A percentile compares a stretch with the other conserved stretches of the same genome.
Conservation (phyloP, 2,888 invertebrate species). For the Ophion ventricosus region DNA sequence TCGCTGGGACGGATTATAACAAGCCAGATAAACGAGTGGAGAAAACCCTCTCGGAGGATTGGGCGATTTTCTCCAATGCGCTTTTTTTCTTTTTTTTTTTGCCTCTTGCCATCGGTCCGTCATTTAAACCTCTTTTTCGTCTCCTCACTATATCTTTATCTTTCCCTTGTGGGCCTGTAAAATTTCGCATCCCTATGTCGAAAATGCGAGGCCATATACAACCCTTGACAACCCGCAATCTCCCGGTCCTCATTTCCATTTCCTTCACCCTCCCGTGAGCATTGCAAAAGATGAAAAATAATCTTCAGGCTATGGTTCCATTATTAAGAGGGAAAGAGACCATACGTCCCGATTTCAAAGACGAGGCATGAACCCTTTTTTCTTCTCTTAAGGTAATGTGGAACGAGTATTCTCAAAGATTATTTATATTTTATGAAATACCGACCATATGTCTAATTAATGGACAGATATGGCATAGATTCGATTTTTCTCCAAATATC, state of each 20-base stretch:
- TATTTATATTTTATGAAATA: no score
- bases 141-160: neutral
- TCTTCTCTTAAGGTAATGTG: no score
- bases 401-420: no score
- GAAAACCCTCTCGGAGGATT: slow-evolving; percentile 17
- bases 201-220: neutral
- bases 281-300: slow-evolving; percentile 11
- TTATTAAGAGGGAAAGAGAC: neutral
- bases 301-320: neutral
- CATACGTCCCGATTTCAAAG: neutral
- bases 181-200: slow-evolving; percentile 34
- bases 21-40: slow-evolving; percentile 38
- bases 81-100: neutral
- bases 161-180: slow-evolving; percentile 1
- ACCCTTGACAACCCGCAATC: slow-evolving; percentile 6
- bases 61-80: neutral
- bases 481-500: no score
- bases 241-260: slow-evolving; percentile 4
- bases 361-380: no score
- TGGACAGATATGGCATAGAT: no score
- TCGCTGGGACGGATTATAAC: slow-evolving; percentile 34
- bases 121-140: slow-evolving; percentile 1
- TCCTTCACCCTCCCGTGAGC: neutral
- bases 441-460: no score
- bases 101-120: neutral